phyloP scores from a whole-genome alignment of 2,797 vertebrate species.

The Staurois parvus region DNA sequence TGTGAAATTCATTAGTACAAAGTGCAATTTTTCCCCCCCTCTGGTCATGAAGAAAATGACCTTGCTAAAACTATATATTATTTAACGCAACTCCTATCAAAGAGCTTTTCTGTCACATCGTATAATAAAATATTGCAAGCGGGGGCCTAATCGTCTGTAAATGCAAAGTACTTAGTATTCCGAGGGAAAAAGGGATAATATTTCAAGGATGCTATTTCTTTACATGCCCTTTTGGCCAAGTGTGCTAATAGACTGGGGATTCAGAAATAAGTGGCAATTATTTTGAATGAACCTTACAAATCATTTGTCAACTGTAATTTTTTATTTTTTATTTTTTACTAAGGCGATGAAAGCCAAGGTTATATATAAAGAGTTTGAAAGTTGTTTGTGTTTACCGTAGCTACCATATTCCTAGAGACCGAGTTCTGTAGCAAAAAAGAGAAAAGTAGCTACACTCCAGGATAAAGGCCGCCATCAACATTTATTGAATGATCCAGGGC shows the following conservation, averaged over 20 bases:
- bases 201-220: slow-evolving; percentile 65
- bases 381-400: too few species aligned
- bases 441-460: too few species aligned
- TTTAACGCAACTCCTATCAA: slow-evolving; percentile 65
- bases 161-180: slow-evolving; percentile 66
- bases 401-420: too few species aligned
- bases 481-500: too few species aligned
- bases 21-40: slow-evolving; percentile 38
- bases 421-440: too few species aligned
- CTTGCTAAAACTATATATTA: slow-evolving; percentile 68
- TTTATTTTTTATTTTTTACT: neutral
- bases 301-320: slow-evolving; percentile 48
- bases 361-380: too few species aligned
- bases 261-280: slow-evolving; percentile 54
- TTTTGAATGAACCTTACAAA: slow-evolving; percentile 38
- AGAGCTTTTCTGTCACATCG: slow-evolving; percentile 64
- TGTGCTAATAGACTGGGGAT: slow-evolving; percentile 61
- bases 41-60: slow-evolving; percentile 66
- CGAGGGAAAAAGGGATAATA: slow-evolving; percentile 66
- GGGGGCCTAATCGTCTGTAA: slow-evolving; percentile 65
- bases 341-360: too few species aligned
- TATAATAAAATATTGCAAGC: slow-evolving; percentile 64
- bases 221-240: slow-evolving; percentile 66
- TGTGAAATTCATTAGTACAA: slow-evolving; percentile 60
- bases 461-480: too few species aligned